phyloP scores from a whole-genome alignment of 2,888 invertebrate genomes.

The Stegana nigrithorax region DNA sequence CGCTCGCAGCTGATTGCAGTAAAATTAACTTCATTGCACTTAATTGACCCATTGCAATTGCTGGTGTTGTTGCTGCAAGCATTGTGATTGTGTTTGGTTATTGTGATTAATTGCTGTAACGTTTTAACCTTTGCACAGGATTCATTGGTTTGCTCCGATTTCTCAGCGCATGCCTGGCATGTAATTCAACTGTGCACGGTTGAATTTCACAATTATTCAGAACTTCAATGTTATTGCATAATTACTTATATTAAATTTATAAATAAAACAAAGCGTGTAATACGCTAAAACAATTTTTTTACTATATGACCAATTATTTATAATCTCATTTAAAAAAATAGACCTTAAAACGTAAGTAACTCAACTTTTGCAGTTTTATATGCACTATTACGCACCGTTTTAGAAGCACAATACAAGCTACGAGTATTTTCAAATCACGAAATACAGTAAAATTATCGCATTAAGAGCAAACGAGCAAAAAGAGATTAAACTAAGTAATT shows the following conservation, averaged over 20 bases:
- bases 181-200: not conserved
- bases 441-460: too few species aligned
- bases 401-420: too few species aligned
- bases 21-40: not conserved
- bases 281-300: not conserved
- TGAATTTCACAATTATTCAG: too few species aligned
- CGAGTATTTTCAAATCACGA: too few species aligned
- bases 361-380: too few species aligned
- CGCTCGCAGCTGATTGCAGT: not conserved
- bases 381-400: not conserved
- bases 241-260: not conserved
- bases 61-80: too few species aligned
- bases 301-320: not conserved
- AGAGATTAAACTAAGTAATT: too few species aligned
- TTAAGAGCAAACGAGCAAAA: too few species aligned
- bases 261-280: not conserved
- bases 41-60: conserved; percentile 2
- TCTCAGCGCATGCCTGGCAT: not conserved
- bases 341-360: not conserved
- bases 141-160: not conserved
- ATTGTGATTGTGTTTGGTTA: too few species aligned
- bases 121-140: not conserved
- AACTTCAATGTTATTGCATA: too few species aligned
- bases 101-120: not conserved
- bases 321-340: not conserved